Evolutionary conservation across 1,140 invertebrate genomes (phyloP).

Genomic region (Campoletis sonorensis): DNA sequence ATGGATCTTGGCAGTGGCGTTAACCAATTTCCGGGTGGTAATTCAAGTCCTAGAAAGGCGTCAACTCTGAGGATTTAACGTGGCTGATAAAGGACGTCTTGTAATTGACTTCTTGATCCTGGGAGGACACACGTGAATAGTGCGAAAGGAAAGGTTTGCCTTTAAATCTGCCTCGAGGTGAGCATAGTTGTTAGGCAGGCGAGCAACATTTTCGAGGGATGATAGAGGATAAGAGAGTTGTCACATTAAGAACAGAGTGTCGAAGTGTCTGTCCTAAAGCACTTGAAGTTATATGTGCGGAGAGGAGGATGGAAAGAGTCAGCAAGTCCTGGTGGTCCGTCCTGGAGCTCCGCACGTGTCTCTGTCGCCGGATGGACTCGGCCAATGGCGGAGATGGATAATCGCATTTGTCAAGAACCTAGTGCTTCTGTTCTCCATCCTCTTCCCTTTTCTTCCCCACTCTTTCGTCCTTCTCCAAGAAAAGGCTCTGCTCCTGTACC

Average conservation of each 20-base stretch:
- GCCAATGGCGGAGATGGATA: slow-evolving; percentile 55
- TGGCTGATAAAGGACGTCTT: background rate
- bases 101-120: slow-evolving; percentile 1
- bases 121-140: background rate
- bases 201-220: background rate
- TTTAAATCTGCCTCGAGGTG: background rate
- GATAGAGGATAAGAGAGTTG: background rate
- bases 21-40: background rate
- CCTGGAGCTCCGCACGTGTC: background rate
- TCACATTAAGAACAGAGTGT: slow-evolving; percentile 14
- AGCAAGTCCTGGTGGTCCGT: slow-evolving; percentile 34
- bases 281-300: background rate
- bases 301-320: background rate
- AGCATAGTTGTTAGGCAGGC: background rate
- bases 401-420: slow-evolving; percentile 56
- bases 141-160: background rate
- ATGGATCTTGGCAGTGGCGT: background rate
- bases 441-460: background rate
- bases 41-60: background rate
- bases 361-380: slow-evolving; percentile 51
- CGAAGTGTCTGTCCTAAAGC: background rate
- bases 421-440: slow-evolving; percentile 49
- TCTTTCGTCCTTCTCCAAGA: background rate
- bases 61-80: background rate
- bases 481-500: background rate